Evolutionary conservation across 2,113 vertebrate genomes (phyloP).

Genomic region (Ptilorrhoa leucosticta): DNA sequence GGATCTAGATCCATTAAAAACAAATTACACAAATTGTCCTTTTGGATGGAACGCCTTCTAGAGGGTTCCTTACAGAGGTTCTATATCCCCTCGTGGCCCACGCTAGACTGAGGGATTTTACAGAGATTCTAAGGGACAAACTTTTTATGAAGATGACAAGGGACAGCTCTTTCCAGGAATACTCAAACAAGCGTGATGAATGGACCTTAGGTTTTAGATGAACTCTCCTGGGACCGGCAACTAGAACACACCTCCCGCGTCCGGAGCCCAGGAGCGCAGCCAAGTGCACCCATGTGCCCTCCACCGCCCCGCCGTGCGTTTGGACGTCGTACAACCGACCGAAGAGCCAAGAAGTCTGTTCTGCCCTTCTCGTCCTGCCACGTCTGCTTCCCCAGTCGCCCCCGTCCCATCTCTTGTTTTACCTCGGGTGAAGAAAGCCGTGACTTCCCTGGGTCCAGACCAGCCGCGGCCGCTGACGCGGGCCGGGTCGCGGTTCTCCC

Average conservation of each 20-base stretch:
- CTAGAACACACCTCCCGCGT: background rate
- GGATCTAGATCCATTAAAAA: conserved; percentile 80
- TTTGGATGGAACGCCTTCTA: conserved; percentile 96
- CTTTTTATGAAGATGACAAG: conserved; percentile 42
- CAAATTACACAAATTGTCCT: conserved; percentile 88
- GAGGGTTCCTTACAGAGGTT: conserved; percentile 93
- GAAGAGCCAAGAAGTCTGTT: background rate
- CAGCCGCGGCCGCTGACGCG: background rate
- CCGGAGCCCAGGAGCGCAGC: conserved; percentile 1
- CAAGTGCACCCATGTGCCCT: background rate
- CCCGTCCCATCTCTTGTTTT: background rate
- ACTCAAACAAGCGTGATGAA: background rate
- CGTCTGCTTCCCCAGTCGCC: background rate
- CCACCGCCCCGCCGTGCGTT: background rate
- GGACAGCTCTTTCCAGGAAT: conserved; percentile 53
- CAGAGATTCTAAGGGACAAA: conserved; percentile 20
- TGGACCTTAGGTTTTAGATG: conserved; percentile 62
- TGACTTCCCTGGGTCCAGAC: background rate
- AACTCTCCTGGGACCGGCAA: conserved; percentile 24
- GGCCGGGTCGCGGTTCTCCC: background rate
- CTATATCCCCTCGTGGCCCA: conserved; percentile 91
- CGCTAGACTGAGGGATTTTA: conserved; percentile 79
- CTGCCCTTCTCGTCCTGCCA: background rate
- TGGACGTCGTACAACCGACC: background rate
- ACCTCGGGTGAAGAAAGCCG: background rate